Conservation (phyloP, 2,888 invertebrate species). For the Diachrysia chrysitis region DNA sequence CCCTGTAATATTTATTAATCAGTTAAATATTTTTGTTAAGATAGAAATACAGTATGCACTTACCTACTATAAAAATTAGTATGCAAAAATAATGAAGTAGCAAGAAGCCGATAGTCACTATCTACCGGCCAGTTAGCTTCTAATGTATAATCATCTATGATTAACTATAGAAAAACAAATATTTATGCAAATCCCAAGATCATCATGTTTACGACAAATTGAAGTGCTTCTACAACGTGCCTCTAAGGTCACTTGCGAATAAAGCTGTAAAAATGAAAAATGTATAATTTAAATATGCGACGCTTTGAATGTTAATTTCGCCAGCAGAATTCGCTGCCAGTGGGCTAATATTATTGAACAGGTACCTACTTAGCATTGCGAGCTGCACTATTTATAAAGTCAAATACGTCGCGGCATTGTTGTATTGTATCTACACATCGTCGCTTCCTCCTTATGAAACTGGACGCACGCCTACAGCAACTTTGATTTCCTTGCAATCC, state of each 20-base stretch:
- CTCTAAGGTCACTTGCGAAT: background rate
- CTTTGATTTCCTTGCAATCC: conserved; percentile 73
- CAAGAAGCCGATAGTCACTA: too few relatives aligned
- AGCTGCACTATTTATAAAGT: conserved; percentile 85
- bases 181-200: background rate
- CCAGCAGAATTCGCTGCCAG: conserved; percentile 40
- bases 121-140: too few relatives aligned
- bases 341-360: conserved; percentile 61
- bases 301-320: conserved; percentile 49
- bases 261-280: conserved; percentile 18
- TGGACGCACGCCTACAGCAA: conserved; percentile 72
- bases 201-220: background rate
- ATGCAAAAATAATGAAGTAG: too few relatives aligned
- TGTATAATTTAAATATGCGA: conserved; percentile 21
- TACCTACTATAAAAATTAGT: too few relatives aligned
- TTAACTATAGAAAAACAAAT: background rate
- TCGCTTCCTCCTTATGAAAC: conserved; percentile 80
- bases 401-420: conserved; percentile 84
- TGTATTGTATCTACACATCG: conserved; percentile 80
- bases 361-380: conserved; percentile 69
- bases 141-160: background rate
- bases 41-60: too few relatives aligned
- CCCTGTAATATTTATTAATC: background rate
- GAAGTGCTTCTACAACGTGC: background rate
- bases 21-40: too few relatives aligned